Percentiles rank a stretch among this genome's conserved stretches.
Conservation (phyloP, 2,888 invertebrate species). For the Myopa tessellatipennis region DNA sequence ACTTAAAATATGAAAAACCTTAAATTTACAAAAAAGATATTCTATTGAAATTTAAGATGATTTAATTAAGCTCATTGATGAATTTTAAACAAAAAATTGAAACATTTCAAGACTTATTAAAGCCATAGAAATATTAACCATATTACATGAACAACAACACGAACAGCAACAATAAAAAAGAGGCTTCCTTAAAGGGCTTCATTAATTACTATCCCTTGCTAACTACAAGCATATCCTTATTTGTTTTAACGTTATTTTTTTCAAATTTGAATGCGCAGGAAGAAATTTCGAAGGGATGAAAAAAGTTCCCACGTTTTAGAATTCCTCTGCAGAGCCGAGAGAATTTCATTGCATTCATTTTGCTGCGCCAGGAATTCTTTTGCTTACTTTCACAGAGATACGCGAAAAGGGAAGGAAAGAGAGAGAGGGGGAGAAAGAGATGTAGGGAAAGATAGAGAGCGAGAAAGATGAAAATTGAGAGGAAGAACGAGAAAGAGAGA, state of each 20-base stretch:
- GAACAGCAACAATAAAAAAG: neutral
- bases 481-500: too few relatives aligned
- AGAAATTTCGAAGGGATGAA: neutral
- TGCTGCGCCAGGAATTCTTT: neutral
- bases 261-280: neutral
- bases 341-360: slow-evolving; percentile 22
- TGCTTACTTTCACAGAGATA: neutral
- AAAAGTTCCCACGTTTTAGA: slow-evolving; percentile 33
- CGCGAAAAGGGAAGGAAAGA: neutral
- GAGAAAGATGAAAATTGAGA: too few relatives aligned
- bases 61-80: neutral
- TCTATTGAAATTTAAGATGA: too few relatives aligned
- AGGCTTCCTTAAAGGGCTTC: slow-evolving; percentile 13
- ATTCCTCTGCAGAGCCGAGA: slow-evolving; percentile 22
- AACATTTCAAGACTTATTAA: neutral
- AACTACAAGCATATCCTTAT: neutral
- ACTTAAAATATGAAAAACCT: too few relatives aligned
- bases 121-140: neutral
- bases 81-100: neutral
- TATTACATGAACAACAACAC: too few relatives aligned
- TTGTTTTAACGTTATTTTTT: neutral
- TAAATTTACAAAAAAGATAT: too few relatives aligned
- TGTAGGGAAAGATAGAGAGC: too few relatives aligned
- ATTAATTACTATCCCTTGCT: neutral
- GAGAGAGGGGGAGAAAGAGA: too few relatives aligned